These are phyloP conservation scores for Netelia melanura DNA, from an alignment of 2,888 invertebrate species.

Conservation along the genomic window DNA sequence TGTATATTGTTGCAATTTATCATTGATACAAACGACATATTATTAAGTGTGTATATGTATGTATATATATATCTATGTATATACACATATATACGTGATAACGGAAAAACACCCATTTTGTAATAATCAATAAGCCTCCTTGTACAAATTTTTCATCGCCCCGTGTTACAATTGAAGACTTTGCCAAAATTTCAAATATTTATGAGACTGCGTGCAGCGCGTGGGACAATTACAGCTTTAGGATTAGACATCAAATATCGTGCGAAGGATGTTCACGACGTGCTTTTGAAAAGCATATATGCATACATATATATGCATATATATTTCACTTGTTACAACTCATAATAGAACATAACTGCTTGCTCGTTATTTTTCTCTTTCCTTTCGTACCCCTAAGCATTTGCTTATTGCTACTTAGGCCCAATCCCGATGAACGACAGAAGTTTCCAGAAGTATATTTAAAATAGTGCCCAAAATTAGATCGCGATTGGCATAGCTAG, in stretches of 20 bases:
- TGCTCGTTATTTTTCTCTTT: slow-evolving; percentile 15
- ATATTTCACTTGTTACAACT: slow-evolving; percentile 24
- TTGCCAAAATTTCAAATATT: slow-evolving; percentile 45
- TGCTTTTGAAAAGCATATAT: slow-evolving; percentile 11
- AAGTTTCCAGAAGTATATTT: slow-evolving; percentile 32
- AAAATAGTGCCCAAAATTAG: slow-evolving; percentile 3
- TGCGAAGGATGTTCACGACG: slow-evolving; percentile 14
- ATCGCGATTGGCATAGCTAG: slow-evolving; percentile 22
- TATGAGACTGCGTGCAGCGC: slow-evolving; percentile 1
- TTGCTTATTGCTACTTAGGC: slow-evolving; percentile 60
- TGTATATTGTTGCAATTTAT: slow-evolving; percentile 52
- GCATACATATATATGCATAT: background rate
- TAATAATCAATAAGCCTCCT: slow-evolving; percentile 63
- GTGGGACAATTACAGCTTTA: background rate
- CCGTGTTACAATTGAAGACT: slow-evolving; percentile 41
- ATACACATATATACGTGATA: slow-evolving; percentile 28
- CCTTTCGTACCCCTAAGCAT: slow-evolving; percentile 39
- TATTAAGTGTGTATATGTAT: slow-evolving; percentile 39
- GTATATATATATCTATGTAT: slow-evolving; percentile 13
- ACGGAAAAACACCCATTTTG: slow-evolving; percentile 57
- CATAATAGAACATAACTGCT: slow-evolving; percentile 10
- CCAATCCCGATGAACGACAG: slow-evolving; percentile 57
- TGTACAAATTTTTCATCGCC: slow-evolving; percentile 27
- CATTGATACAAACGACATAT: slow-evolving; percentile 59
- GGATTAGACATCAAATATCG: slow-evolving; percentile 17